A percentile compares a stretch with the other conserved stretches of the same genome.
phyloP scores from a whole-genome alignment of 2,888 invertebrate species.

The Cacoxenus indagator region DNA sequence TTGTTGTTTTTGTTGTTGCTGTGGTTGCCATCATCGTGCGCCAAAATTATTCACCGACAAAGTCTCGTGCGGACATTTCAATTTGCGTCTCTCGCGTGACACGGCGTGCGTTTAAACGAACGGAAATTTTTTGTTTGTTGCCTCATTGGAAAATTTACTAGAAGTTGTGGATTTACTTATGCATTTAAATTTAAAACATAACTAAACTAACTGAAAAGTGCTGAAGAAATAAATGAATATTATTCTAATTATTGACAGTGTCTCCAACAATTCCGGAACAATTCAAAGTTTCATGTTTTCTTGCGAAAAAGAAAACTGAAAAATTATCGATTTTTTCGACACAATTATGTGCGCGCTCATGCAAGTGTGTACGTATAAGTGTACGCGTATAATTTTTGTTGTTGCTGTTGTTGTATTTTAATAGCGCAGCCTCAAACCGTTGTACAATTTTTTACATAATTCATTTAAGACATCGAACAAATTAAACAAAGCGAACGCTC shows the following conservation, averaged over 20 bases:
- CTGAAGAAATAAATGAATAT: too few species aligned
- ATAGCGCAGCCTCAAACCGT: too few species aligned
- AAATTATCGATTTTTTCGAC: constrained; percentile 17
- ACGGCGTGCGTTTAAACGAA: constrained; percentile 58
- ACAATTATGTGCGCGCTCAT: constrained; percentile 9
- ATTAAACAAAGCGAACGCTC: too few species aligned
- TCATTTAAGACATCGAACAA: too few species aligned
- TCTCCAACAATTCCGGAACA: background rate
- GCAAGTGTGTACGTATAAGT: constrained; percentile 26
- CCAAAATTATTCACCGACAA: constrained; percentile 5
- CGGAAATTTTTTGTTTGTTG: constrained; percentile 50
- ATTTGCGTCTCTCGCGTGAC: constrained; percentile 58
- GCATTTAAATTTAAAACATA: background rate
- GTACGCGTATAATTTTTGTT: constrained; percentile 44
- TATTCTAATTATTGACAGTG: background rate
- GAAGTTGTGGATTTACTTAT: constrained; percentile 6
- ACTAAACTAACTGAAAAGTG: background rate
- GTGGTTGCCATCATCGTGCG: background rate
- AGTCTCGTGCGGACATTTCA: constrained; percentile 41
- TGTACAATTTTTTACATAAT: too few species aligned
- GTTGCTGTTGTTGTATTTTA: constrained; percentile 22
- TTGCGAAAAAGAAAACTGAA: background rate
- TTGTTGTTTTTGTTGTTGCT: background rate
- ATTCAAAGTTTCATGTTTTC: too few species aligned
- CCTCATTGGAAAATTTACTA: constrained; percentile 18